Base-by-base conservation (phyloP, 2,888 invertebrate species). In the Pterostichus niger region DNA sequence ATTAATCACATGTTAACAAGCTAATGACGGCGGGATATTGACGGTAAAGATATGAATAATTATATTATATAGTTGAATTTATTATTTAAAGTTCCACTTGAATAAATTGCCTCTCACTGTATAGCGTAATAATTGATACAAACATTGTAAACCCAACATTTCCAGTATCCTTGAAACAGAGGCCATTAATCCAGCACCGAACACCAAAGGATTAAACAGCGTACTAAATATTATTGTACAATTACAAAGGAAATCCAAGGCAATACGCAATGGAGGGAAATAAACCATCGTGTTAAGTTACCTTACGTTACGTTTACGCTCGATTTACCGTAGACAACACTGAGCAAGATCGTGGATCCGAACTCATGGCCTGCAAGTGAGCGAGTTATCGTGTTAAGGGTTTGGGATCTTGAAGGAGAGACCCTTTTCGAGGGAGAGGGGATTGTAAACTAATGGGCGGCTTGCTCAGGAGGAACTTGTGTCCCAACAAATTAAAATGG, bases 401-500 rank as follows among this genome's bases (percentile, higher is more conserved):
- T 4, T 59, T 59, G 59, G 59, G 59, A 31, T 56, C 56, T 56
- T 54, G 40, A 40, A 40, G 40, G 13, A 49, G 49, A 31, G 9
- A 31, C 9, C 56, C 31, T 59, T 31, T 31, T 59, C 59, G 0
- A n/a, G 31, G 59, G 11, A 17, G 24, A 59, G 31, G 59, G 59
- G 31, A 64, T 31, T 52, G 64, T 68, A 79, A 79, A 64, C 79
- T 79, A 79, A 79, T 79, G 79, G 79, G 79, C 31, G 64, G 68
- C 15, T 33, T 49, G 46, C 64, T 35, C 49, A 17, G 59, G 61
- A 17, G 40, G 15, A 59, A 78, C 13, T 59, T 40, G 49, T 33
- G 79, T 79, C 79, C 68, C 79, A 52, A n/a, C 68, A 79, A 78
- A 79, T 79, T 61, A 79, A 79, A 79, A 79, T 79, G 79, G 64